Evolutionary conservation across 2,113 vertebrate genomes (phyloP).

Genomic region (Leucosticte australis): DNA sequence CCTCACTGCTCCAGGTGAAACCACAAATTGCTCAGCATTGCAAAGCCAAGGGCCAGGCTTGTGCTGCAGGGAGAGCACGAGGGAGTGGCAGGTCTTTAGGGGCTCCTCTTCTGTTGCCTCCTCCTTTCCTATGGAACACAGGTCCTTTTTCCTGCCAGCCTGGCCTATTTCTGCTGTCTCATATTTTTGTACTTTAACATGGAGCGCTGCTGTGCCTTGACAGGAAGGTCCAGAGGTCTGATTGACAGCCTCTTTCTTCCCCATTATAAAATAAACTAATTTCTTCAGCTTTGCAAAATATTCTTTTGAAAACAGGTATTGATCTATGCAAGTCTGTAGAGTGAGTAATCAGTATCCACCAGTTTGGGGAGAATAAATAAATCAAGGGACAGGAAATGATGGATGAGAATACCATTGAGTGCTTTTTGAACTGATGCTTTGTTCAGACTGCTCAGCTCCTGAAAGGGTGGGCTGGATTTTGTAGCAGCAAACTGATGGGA

Average conservation of each 20-base stretch:
- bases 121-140: not conserved
- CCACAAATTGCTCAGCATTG: not conserved
- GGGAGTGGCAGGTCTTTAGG: not conserved
- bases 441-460: constrained; percentile 37
- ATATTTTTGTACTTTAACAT: not conserved
- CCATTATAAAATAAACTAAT: constrained; percentile 70
- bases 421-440: constrained; percentile 27
- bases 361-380: constrained; percentile 57
- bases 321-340: constrained; percentile 65
- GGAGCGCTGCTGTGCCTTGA: not conserved
- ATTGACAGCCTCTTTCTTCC: constrained; percentile 66
- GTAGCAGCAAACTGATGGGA: not conserved
- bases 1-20: not conserved
- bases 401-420: constrained; percentile 62
- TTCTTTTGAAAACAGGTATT: constrained; percentile 70
- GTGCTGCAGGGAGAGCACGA: not conserved
- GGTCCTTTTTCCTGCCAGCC: not conserved
- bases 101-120: not conserved
- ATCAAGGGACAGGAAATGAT: constrained; percentile 57
- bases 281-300: constrained; percentile 64
- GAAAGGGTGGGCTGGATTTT: constrained; percentile 5
- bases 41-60: not conserved
- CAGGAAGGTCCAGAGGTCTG: constrained; percentile 36
- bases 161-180: not conserved
- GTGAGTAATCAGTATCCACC: constrained; percentile 65